phyloP scores from a whole-genome alignment of 2,113 vertebrate genomes.

The Coregonus clupeaformis region DNA sequence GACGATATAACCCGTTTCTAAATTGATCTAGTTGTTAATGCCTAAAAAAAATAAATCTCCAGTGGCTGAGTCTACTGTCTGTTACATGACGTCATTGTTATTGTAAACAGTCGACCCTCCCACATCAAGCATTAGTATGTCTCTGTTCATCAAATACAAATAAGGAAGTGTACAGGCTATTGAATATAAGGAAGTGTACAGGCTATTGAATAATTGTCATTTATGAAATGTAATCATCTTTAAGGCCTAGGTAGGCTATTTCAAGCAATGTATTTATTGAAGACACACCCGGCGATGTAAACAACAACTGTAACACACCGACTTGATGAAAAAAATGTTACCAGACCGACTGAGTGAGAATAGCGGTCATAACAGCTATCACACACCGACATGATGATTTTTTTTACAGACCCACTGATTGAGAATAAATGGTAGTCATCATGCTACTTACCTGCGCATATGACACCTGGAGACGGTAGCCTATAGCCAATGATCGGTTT shows the following conservation, averaged over 20 bases:
- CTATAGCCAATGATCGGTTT: too few species aligned
- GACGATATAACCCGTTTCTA: slow-evolving; percentile 63
- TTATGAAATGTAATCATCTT: background rate
- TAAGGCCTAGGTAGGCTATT: background rate
- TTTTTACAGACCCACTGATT: too few species aligned
- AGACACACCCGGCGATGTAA: background rate
- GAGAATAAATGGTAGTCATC: background rate
- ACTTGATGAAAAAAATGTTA: background rate
- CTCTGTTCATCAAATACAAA: background rate
- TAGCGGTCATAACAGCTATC: too few species aligned
- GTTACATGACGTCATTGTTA: slow-evolving; percentile 49
- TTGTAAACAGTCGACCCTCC: slow-evolving; percentile 64
- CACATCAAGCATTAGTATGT: background rate
- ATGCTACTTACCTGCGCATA: background rate
- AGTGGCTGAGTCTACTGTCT: slow-evolving; percentile 55
- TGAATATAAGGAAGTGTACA: background rate
- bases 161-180: background rate
- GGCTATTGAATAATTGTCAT: background rate
- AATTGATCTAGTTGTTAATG: slow-evolving; percentile 50
- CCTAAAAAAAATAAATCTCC: slow-evolving; percentile 38
- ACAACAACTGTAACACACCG: background rate
- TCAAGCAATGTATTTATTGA: background rate
- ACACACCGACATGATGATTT: too few species aligned
- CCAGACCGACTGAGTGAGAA: too few species aligned
- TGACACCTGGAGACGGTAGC: background rate